phyloP scores from a whole-genome alignment of 2,113 vertebrate species.

The Microtus ochrogaster region DNA sequence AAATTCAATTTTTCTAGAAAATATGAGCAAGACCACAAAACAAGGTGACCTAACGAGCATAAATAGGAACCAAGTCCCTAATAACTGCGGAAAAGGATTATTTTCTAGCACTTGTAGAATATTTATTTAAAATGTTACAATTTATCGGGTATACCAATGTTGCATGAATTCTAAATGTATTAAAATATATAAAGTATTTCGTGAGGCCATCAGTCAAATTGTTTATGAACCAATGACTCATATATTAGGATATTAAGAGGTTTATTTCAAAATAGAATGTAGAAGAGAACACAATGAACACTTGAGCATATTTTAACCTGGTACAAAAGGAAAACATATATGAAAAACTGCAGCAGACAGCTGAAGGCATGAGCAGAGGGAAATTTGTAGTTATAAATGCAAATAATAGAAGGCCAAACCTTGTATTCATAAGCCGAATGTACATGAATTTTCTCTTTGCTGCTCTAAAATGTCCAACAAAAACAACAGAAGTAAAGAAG shows the following conservation, averaged over 20 bases:
- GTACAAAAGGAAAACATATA: background rate
- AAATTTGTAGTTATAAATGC: background rate
- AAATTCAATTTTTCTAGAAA: background rate
- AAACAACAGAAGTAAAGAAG: background rate
- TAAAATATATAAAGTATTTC: conserved; percentile 20
- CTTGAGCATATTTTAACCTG: conserved; percentile 10
- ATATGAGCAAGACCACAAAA: background rate
- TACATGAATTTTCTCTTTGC: background rate
- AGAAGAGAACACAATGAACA: conserved; percentile 3
- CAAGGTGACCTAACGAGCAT: background rate
- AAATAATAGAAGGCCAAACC: background rate
- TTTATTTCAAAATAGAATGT: background rate
- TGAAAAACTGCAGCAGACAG: background rate
- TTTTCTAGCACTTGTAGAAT: background rate
- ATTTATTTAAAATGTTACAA: background rate
- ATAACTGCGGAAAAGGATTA: background rate
- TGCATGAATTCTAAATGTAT: conserved; percentile 24
- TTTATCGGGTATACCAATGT: background rate
- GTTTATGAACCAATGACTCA: background rate
- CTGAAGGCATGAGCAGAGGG: background rate
- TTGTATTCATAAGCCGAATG: background rate
- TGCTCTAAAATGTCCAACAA: background rate
- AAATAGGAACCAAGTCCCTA: background rate
- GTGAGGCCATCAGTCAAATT: background rate
- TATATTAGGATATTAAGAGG: background rate